Evolutionary conservation across 35 echinoderm and acorn worm species (phyloP), one percentile per base, ranked within the genome.

Genomic region (Apostichopus parvimensis): DNA sequence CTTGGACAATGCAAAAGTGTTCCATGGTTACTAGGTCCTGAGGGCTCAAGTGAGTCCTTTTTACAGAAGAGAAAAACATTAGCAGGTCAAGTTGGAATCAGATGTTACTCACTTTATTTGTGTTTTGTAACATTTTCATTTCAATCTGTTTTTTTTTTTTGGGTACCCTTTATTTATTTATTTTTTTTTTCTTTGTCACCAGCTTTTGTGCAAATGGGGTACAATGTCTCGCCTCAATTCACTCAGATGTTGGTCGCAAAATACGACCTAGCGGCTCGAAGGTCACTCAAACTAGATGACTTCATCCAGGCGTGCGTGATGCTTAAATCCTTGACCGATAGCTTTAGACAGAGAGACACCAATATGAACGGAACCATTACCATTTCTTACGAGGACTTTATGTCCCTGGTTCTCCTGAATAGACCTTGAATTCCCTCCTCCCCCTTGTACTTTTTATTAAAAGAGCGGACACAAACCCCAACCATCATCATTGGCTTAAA

Each of bases 311-410:
- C 88, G 6, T 96, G 94, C 21, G 97, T 95, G 8, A 59, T 99
- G 28, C 26, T 99, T 56, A 87, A 83, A 26, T 93, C 91, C 23
- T 62, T 99, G 34, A 99, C 97, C 4, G 95, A 96, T 53, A 86
- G 92, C n/a, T 99, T 99, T 84, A 92, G 78, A 53, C 93, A 93
- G 26, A 83, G 94, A 21, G 97, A 99, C 59, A 94, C 91, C 2
- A 93, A 94, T 53, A 70, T 96, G 56, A 93, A 53, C 24, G 97
- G 97, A 6, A 86, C 79, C 9, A 99, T 99, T 21, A 84, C 88
- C 1, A 93, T 99, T 23, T 92, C 88, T 77, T 99, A 99, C 68
- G 97, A 99, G 79, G 97, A 99, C 54, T 99, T 99, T 75, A 95
- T 99, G 94, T 94, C 90, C 6, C 78, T 96, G 78, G 93, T 83